Base-by-base conservation (phyloP, 2,113 vertebrate species). In the Oreochromis tanganicae region DNA sequence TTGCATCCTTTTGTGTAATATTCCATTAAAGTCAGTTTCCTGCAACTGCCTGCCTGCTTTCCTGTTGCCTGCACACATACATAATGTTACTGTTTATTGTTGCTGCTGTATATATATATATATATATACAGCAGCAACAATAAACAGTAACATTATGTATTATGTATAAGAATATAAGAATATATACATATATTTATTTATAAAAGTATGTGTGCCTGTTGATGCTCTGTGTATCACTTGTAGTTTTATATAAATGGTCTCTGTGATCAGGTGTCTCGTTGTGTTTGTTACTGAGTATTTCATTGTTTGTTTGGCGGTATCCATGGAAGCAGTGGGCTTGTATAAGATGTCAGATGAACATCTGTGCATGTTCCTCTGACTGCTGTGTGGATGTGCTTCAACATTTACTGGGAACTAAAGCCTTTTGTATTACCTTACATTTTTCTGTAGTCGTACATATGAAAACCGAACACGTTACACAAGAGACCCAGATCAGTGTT, bases 321-420 rank as follows among this genome's bases (percentile, higher is more conserved):
- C 66, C 88, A 88, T 92, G 81, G 85, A 57, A 85, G 82, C 87
- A 73, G 85, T 13, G 38, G 63, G 21, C 17, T 56, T 29, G 24
- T 88, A 80, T 34, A 80, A 73, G 80, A 85, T 66, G 75, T 41
- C 71, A 66, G 84, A 86, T 66, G 84, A 86, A 36, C 55, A 82
- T 43, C 24, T n/a, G 41, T 38, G 36, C 36, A 54, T 80, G 73
- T 43, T 85, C 43, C 12, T 50, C 38, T 56, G 24, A 27, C 86
- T 57, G 82, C 16, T 82, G 32, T 75, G n/a, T 14, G 9, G 38
- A 21, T 75, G 63, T n/a, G 27, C 56, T 34, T 85, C n/a, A 57
- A n/a, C 78, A 73, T 85, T 16, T 29, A 59, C 59, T 54, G 7
- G 4, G 11, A n/a, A 3, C 16, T 32, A 29, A 71, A 52, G 19